Base-by-base conservation (phyloP, 2,888 invertebrate genomes). In the Congeria kusceri region DNA sequence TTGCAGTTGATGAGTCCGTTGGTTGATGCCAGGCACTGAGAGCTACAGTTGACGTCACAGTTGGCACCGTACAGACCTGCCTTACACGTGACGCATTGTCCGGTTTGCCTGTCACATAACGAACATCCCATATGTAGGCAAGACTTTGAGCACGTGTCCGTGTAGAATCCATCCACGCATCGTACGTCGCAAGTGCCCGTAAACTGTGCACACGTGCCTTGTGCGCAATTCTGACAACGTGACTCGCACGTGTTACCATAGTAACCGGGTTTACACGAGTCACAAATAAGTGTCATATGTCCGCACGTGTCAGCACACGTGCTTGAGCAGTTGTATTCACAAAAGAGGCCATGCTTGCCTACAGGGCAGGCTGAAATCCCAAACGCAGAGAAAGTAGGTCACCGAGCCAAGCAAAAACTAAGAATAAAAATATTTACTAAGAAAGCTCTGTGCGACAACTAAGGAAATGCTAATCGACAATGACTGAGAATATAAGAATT, bases 311-410 rank as follows among this genome's bases (percentile, higher is more conserved):
- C 64, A 11, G 75, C n/a, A n/a, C n/a, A n/a, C n/a, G n/a, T 68
- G n/a, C 59, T n/a, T 13, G 83, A 76, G 29, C 83, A 83, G 15
- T 44, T 47, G 20, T 74, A 27, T 9, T 70, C 47, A 44, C 83
- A 83, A 57, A 66, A 73, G 0, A 64, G 27, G 1, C 83, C 83
- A 27, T 61, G 57, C 7, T n/a, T 20, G 3, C 73, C 70, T 4
- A 46, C 44, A 1, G 66, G 64, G 63, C 83, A 83, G 13, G 64
- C 83, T 83, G 77, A 47, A 82, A 82, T 28, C 47, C 39, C 39
- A 20, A 29, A 61, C n/a, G n/a, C 3, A 29, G 15, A 20, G 27
- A 29, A 1, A 23, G 9, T 1, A 53, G 1, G 53, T 39, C 3
- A 39, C 39, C 11, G 15, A 13, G 39, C 5, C 1, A 39, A 7